These are phyloP conservation scores for Drosophila diplacantha DNA, from an alignment of 2,888 invertebrate species.

Conservation along the genomic window DNA sequence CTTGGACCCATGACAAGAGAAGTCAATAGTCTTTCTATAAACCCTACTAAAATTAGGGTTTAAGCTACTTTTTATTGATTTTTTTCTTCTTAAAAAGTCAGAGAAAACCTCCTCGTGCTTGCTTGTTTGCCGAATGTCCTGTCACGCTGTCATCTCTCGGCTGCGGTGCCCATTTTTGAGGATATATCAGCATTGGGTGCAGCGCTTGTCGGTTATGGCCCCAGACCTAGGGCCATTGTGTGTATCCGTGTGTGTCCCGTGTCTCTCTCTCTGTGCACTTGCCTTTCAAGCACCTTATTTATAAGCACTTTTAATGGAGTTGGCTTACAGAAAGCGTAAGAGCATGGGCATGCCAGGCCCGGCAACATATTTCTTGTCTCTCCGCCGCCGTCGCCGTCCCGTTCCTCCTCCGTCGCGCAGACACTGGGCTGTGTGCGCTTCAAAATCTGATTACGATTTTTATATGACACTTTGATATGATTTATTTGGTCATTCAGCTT, in stretches of 20 bases:
- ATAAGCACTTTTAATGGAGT: slow-evolving; percentile 74
- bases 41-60: too few species aligned
- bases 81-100: neutral
- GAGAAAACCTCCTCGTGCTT: neutral
- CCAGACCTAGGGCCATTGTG: slow-evolving; percentile 53
- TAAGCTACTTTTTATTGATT: too few species aligned
- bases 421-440: slow-evolving; percentile 59
- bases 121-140: neutral
- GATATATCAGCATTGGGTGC: slow-evolving; percentile 51
- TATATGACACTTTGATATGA: slow-evolving; percentile 78
- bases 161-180: slow-evolving; percentile 46
- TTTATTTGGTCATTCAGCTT: slow-evolving; percentile 76
- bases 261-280: slow-evolving; percentile 56
- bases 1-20: too few species aligned
- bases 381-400: slow-evolving; percentile 30
- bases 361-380: slow-evolving; percentile 32
- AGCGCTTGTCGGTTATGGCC: slow-evolving; percentile 69
- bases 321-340: slow-evolving; percentile 63
- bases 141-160: slow-evolving; percentile 45
- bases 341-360: slow-evolving; percentile 32
- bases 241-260: slow-evolving; percentile 21
- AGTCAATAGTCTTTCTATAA: too few species aligned
- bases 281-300: slow-evolving; percentile 73
- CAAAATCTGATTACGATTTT: slow-evolving; percentile 78
- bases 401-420: slow-evolving; percentile 23